Conservation (phyloP, 2,888 invertebrate genomes). For the Lepidocyrtinus sp. region DNA sequence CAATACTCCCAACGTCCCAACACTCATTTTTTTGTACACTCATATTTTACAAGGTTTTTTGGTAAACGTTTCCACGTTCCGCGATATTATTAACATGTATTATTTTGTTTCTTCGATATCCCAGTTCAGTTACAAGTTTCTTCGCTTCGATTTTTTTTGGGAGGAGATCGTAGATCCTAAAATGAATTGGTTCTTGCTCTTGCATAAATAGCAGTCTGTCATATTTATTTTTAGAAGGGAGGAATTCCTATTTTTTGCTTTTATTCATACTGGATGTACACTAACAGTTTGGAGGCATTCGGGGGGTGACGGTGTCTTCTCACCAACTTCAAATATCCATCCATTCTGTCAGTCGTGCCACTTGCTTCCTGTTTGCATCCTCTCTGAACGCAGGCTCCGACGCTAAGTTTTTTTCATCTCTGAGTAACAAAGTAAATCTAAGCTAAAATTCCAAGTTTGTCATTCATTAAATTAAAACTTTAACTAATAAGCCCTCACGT, state of each 20-base stretch:
- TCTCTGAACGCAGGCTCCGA: conserved; percentile 6
- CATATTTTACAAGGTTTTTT: not conserved
- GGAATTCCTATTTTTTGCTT: conserved; percentile 51
- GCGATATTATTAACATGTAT: not conserved
- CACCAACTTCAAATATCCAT: conserved; percentile 39
- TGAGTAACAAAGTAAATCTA: conserved; percentile 46
- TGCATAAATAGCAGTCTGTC: conserved; percentile 58
- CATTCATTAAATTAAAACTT: not conserved
- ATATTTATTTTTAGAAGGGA: conserved; percentile 61
- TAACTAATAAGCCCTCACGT: too few relatives aligned
- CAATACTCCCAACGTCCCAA: not conserved
- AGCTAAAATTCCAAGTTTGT: not conserved
- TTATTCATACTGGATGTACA: conserved; percentile 49
- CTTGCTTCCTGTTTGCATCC: conserved; percentile 33
- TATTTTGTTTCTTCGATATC: conserved; percentile 1
- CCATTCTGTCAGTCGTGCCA: conserved; percentile 29
- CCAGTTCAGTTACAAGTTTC: conserved; percentile 3
- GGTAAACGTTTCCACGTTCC: not conserved
- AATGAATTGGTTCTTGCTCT: conserved; percentile 36
- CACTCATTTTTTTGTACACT: not conserved
- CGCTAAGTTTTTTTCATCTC: conserved; percentile 36
- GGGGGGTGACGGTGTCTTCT: conserved; percentile 55
- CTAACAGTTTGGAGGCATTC: conserved; percentile 49
- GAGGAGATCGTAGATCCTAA: conserved; percentile 40
- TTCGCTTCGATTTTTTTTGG: conserved; percentile 33